Evolutionary conservation across 2,888 invertebrate genomes (phyloP), one percentile per base, ranked within the genome.

Genomic region (Microchrysa polita): DNA sequence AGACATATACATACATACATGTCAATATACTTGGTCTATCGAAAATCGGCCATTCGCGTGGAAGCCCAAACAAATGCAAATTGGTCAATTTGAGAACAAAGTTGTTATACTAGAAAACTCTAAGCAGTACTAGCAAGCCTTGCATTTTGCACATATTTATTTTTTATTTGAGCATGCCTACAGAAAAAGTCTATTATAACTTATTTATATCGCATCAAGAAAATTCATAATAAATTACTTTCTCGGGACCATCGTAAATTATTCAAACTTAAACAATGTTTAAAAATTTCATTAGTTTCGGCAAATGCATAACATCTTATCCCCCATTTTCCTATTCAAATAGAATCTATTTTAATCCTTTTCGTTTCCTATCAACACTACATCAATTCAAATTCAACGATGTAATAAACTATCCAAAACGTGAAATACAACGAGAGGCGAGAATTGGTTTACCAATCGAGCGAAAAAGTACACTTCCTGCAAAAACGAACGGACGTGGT

Each of bases 371-470:
- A 12, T 34, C 5, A 1, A 18, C 69, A 14, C 55, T 69, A 40
- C 27, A 69, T 57, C 69, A 69, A 20, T 69, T 69, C n/a, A 69
- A 69, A 69, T 18, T 57, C 14, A 57, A 69, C 20, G 42, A 27
- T 1, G 20, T 27, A 5, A 55, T 57, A 2, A 69, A 69, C 4
- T 69, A 69, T 57, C 69, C 69, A 5, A 69, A 69, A 57, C 16
- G 69, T 16, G 55, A 69, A 22, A 18, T 69, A 22, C 69, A 55
- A 12, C 55, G 4, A 14, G 40, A 69, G 7, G 18, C 18, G 27
- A 52, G 53, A 9, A 0, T 18, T 18, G 69, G 55, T 5, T 10
- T 48, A 5, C 48, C 48, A 4, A 48, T 48, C 4, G 48, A 48
- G 12, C 48, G 12, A 12, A 48, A n/a, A 48, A 53, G 55, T 7